Base-by-base conservation (phyloP, 1,140 invertebrate species). In the Ceratina australensis region DNA sequence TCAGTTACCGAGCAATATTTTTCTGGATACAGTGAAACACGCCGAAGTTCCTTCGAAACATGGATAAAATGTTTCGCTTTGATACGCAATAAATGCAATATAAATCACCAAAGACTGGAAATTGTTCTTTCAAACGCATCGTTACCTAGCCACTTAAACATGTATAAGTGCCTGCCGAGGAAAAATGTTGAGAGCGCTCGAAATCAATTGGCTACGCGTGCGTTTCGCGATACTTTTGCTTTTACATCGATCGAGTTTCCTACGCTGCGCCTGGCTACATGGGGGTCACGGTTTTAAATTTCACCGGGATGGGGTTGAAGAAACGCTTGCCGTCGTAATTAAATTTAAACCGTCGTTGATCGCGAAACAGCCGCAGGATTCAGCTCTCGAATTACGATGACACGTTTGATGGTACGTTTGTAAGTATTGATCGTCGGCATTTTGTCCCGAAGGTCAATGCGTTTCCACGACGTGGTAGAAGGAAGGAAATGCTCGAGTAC, bases 401-500 rank as follows among this genome's bases (percentile, higher is more conserved):
- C n/a, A 52, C 57, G 26, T n/a, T n/a, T n/a, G n/a, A 28, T 50
- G 56, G n/a, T 20, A 56, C 22, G 60, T 64, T 59, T 28, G 60
- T 42, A 42, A 42, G 33, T 71, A 56, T 60, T 47, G 61, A 83
- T 75, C 71, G 60, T 42, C 50, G 61, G 52, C 64, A 80, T 68
- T 63, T 63, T 22, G 42, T 20, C 22, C 82, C 76, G 86, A 88
- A 87, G 82, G 86, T 86, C 86, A 82, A 84, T 82, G 83, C 79
- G 78, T 88, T 86, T 87, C 86, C 81, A 66, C 79, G 79, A 87
- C 74, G 82, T 85, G 64, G 81, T 64, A 78, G 68, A 84, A 80
- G 78, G 68, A 84, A 80, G 78, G 81, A 76, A 87, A 80, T 76
- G 61, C 63, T 72, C 68, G 71, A 82, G 78, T 81, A 83, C 80